A percentile compares a stretch with the other conserved stretches of the same genome.
Evolutionary conservation across 1,140 invertebrate species (phyloP).

Genomic region (Drosophila melanogaster): Release_6_plus_ISO1_MT NC_004354.4:3704501-3705000

Average conservation of each 20-base stretch:
- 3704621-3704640: background rate
- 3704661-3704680: constrained; percentile 1
- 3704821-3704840: constrained; percentile 66
- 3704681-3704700: constrained; percentile 34
- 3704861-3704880: constrained; percentile 21
- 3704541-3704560: too few species aligned
- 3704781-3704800: constrained; percentile 29
- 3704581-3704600: too few species aligned
- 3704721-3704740: constrained; percentile 72
- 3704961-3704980: constrained; percentile 49
- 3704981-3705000: constrained; percentile 72
- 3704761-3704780: constrained; percentile 66
- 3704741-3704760: constrained; percentile 67
- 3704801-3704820: constrained; percentile 16
- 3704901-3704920: constrained; percentile 35
- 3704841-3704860: constrained; percentile 41
- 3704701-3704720: constrained; percentile 64
- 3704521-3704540: too few species aligned
- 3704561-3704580: too few species aligned
- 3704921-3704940: constrained; percentile 27
- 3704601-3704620: too few species aligned
- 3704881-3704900: constrained; percentile 16
- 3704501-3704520: too few species aligned
- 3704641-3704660: background rate
- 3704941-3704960: constrained; percentile 39